A percentile compares a stretch with the other conserved stretches of the same genome.
phyloP scores from a whole-genome alignment of 2,797 vertebrate species.

The Sciaenops ocellatus region DNA sequence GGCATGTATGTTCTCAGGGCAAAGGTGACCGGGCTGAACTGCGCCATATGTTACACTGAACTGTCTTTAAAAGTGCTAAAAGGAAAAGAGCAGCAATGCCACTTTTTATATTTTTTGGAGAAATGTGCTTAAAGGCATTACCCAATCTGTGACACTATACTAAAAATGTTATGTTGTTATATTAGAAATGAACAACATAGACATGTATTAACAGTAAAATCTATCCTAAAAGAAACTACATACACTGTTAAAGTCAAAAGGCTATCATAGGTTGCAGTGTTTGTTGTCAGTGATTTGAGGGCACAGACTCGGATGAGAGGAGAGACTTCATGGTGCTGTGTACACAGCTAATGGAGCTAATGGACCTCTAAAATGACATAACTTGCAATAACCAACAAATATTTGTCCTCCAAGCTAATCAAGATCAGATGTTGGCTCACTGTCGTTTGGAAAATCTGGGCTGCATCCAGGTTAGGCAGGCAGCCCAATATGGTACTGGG shows the following conservation, averaged over 20 bases:
- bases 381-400: not conserved
- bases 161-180: not conserved
- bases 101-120: not conserved
- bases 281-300: not conserved
- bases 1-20: slow-evolving; percentile 41
- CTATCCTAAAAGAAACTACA: not conserved
- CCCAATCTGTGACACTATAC: not conserved
- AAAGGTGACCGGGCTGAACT: slow-evolving; percentile 47
- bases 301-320: not conserved
- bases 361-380: not conserved
- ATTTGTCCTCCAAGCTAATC: slow-evolving; percentile 6
- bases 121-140: not conserved
- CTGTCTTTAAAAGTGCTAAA: slow-evolving; percentile 14
- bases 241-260: not conserved
- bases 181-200: not conserved
- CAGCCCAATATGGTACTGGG: slow-evolving; percentile 7
- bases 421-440: slow-evolving; percentile 32
- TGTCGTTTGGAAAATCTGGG: slow-evolving; percentile 19
- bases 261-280: not conserved
- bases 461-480: slow-evolving; percentile 22
- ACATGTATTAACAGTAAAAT: not conserved
- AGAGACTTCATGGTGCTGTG: not conserved
- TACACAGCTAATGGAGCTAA: not conserved
- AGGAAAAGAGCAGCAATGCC: not conserved
- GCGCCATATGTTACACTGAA: slow-evolving; percentile 22